Evolutionary conservation across 2,888 invertebrate genomes (phyloP).

Genomic region (Galerucella pusilla): DNA sequence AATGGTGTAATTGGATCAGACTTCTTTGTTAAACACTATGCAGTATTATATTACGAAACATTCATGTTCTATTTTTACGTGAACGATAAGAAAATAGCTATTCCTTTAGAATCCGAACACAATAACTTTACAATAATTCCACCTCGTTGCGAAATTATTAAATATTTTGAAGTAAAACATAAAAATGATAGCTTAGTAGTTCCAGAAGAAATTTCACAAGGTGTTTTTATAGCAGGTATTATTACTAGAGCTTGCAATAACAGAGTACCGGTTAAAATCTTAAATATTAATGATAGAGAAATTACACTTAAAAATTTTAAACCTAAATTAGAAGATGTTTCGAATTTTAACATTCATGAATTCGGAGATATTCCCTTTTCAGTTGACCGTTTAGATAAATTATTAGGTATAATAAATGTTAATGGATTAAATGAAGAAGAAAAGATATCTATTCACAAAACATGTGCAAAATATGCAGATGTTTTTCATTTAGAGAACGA

Average conservation of each 20-base stretch:
- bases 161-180: conserved; percentile 26
- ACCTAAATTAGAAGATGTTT: too few relatives aligned
- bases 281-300: too few relatives aligned
- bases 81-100: conserved; percentile 9
- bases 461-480: conserved; percentile 44
- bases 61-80: too few relatives aligned
- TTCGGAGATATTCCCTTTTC: too few relatives aligned
- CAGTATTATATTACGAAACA: too few relatives aligned
- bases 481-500: conserved; percentile 42
- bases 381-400: too few relatives aligned
- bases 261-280: too few relatives aligned
- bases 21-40: too few relatives aligned
- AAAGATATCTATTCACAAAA: conserved; percentile 33
- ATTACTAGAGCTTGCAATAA: too few relatives aligned
- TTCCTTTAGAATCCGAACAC: conserved; percentile 33
- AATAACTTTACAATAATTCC: conserved; percentile 28
- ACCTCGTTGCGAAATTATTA: conserved; percentile 38
- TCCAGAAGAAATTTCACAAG: not conserved
- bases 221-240: conserved; percentile 15
- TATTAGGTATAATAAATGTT: conserved; percentile 17
- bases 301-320: too few relatives aligned
- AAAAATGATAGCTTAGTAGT: conserved; percentile 11
- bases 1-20: too few relatives aligned
- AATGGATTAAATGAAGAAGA: conserved; percentile 39
- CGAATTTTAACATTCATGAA: too few relatives aligned